phyloP scores from a whole-genome alignment of 2,797 vertebrate genomes.

The Anniella stebbinsi region DNA sequence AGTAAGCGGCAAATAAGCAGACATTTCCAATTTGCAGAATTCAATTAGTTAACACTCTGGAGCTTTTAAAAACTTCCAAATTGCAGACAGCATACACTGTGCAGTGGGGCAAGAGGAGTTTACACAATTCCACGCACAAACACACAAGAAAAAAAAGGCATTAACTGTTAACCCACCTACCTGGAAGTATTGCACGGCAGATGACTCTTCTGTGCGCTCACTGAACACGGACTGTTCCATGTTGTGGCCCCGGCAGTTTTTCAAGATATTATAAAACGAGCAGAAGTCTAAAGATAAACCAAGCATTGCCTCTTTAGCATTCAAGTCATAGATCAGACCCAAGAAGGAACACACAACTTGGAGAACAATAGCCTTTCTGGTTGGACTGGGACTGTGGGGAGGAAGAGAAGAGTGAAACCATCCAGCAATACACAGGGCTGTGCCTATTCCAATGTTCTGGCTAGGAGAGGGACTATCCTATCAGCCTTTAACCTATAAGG shows the following conservation, averaged over 20 bases:
- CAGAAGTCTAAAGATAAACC: conserved; percentile 87
- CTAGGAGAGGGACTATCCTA: background rate
- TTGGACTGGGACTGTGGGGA: background rate
- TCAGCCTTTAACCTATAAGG: background rate
- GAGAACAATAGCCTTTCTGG: background rate
- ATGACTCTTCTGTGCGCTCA: conserved; percentile 95
- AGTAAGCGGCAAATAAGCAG: background rate
- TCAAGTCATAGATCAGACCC: background rate
- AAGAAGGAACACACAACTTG: background rate
- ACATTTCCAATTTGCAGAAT: background rate
- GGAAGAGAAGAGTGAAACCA: background rate
- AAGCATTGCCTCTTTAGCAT: conserved; percentile 16
- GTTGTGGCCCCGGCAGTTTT: conserved; percentile 89
- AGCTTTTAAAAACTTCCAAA: background rate
- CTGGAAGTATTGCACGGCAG: conserved; percentile 98
- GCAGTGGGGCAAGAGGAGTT: background rate
- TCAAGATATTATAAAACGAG: conserved; percentile 95
- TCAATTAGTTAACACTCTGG: background rate
- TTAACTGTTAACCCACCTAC: conserved; percentile 69
- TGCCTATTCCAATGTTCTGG: background rate
- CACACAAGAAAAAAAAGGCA: background rate
- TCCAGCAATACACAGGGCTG: background rate
- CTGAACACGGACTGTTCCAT: conserved; percentile 91
- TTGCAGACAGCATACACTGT: background rate
- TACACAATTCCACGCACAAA: background rate